Base-by-base conservation (phyloP, 2,888 invertebrate genomes). In the Dioctria rufipes region DNA sequence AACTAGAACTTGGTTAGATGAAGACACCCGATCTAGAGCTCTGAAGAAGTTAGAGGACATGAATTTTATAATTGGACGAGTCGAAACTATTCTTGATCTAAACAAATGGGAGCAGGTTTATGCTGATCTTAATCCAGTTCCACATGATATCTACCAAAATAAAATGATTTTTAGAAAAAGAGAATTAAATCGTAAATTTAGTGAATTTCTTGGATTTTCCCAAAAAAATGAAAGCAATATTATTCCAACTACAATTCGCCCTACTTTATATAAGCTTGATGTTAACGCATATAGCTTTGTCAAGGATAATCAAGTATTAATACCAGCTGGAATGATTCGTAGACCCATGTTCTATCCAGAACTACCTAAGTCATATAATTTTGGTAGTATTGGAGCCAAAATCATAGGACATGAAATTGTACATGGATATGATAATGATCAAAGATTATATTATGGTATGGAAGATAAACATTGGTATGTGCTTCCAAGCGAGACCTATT, bases 341-440 rank as follows among this genome's bases (percentile, higher is more conserved):
- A 67, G 43, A 46, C 79, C 79, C 25, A 67, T 67, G 9, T 79
- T 67, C 42, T 11, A 46, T 60, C 54, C 58, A 37, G 54, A 79
- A 5, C 51, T 79, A 9, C 79, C 79, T 25, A 79, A 60, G 67
- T 79, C 67, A 39, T 67, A 67, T 37, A 79, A 79, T 51, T 79
- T 58, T 60, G 79, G 67, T 8, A 43, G 43, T 5, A 67, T 79
- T 54, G 79, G 79, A 25, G 66, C 58, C 3, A 60, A 54, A 51
- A 66, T 79, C 11, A 40, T 79, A 3, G 79, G 67, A 6, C 79
- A 79, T 67, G 79, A 79, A 46, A 79, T 79, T 42, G 67, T 58
- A 3, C 79, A 79, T 66, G 58, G 51, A 13, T 79, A 67, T 39
- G 79, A 79, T 79, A 39, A 42, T 3, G n/a, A 60, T 25, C 25